Base-by-base conservation (phyloP, 2,888 invertebrate genomes). In the Standfussiana lucernea region DNA sequence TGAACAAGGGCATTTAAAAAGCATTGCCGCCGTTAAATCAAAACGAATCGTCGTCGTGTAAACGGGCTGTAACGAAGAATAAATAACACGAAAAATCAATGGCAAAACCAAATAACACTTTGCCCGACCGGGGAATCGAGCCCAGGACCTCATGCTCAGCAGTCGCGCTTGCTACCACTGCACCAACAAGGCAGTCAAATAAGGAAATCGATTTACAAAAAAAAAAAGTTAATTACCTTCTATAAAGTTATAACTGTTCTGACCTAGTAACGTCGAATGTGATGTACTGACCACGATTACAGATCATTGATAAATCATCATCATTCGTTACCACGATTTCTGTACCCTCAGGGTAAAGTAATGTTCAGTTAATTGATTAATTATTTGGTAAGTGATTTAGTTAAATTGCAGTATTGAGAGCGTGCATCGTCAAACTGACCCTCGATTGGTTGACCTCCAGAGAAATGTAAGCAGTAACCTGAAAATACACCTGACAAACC, bases 211-310 rank as follows among this genome's bases (percentile, higher is more conserved):
- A 62, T 45, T 66, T 3, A 56, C 24, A 0, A 37, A 79, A 47
- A 70, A 70, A 66, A 76, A 28, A 50, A 24, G 18, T n/a, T 10
- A 56, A 59, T 53, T 42, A 71, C 28, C 8, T 53, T n/a, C 35
- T 47, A 56, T 56, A 24, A 28, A 32, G 11, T 21, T 32, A 40
- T 32, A 28, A 10, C 0, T 59, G 28, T 35, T 50, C 0, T 72
- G 66, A 77, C 72, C 78, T 61, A 83, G n/a, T 72, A 72, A 77
- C 45, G 15, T 66, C 53, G 47, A 61, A 24, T 28, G 40, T 53
- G 42, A 72, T 35, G 45, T n/a, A 59, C 56, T 56, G 59, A 66
- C 73, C 72, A 77, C 68, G 83, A 83, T 72, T 18, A n/a, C n/a
- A 37, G 32, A 59, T 62, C 35, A 79, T 62, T n/a, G 45, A 42